Conservation (phyloP, 1,140 invertebrate genomes). For the Plodia interpunctella region DNA sequence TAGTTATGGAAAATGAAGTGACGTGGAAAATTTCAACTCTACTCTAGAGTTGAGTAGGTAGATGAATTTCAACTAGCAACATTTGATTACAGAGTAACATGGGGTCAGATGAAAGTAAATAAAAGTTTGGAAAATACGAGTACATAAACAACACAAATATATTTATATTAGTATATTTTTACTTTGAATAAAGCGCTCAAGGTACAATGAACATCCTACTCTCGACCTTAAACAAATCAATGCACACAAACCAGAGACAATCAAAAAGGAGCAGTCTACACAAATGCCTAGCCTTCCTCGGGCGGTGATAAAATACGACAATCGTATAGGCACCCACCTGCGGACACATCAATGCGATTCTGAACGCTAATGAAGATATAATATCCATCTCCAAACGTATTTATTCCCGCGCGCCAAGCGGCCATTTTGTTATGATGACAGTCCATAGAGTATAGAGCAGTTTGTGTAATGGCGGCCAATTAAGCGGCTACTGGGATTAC, state of each 20-base stretch:
- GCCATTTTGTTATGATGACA: conserved; percentile 66
- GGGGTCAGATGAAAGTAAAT: no score
- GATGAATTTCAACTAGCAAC: no score
- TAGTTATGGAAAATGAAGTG: no score
- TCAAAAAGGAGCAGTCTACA: conserved; percentile 44
- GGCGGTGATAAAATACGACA: conserved; percentile 66
- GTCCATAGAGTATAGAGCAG: conserved; percentile 41
- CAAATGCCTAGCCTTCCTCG: conserved; percentile 35
- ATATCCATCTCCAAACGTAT: conserved; percentile 64
- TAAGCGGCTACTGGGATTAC: conserved; percentile 47
- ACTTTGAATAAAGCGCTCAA: no score
- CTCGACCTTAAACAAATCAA: conserved; percentile 21
- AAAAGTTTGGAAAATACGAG: no score
- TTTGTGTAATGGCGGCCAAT: conserved; percentile 64
- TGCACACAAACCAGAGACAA: conserved; percentile 35
- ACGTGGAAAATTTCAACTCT: no score
- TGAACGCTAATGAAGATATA: conserved; percentile 71
- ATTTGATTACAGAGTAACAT: no score
- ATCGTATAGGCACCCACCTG: conserved; percentile 56
- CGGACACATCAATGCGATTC: conserved; percentile 63
- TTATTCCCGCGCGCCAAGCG: conserved; percentile 52
- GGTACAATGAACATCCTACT: not conserved
- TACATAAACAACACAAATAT: no score
- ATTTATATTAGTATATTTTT: no score
- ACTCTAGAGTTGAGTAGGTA: no score